Evolutionary conservation across 37 sponge, comb jelly and placozoan genomes (phyloP).

Genomic region (Theonella swinhoei): DNA sequence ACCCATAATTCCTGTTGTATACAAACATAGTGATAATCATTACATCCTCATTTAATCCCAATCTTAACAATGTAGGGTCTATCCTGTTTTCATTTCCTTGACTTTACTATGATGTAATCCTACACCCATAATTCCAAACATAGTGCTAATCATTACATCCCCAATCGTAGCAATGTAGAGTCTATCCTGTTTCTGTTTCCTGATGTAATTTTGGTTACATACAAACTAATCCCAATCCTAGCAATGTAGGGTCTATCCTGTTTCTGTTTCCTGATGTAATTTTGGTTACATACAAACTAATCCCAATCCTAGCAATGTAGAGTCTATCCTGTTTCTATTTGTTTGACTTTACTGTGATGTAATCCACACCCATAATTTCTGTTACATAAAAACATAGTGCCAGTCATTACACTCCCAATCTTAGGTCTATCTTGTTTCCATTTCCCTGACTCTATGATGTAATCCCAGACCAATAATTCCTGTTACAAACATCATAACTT

Average conservation of each 20-base stretch:
- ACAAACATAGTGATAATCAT: not conserved
- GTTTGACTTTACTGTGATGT: slow-evolving; percentile 32
- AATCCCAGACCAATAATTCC: slow-evolving; percentile 62
- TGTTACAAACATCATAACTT: not conserved
- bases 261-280: slow-evolving; percentile 23
- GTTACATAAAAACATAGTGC: not conserved
- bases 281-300: slow-evolving; percentile 3
- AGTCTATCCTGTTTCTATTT: slow-evolving; percentile 31
- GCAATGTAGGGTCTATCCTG: slow-evolving; percentile 66
- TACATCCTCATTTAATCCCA: slow-evolving; percentile 69
- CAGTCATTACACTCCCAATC: no score
- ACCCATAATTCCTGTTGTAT: slow-evolving; percentile 48
- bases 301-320: slow-evolving; percentile 66
- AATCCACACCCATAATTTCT: slow-evolving; percentile 67
- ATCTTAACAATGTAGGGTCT: slow-evolving; percentile 73
- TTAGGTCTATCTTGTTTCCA: slow-evolving; percentile 47
- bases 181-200: slow-evolving; percentile 12
- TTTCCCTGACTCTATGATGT: slow-evolving; percentile 19
- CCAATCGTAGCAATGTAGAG: slow-evolving; percentile 72
- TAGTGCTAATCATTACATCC: no score
- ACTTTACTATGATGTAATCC: slow-evolving; percentile 39
- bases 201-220: slow-evolving; percentile 29
- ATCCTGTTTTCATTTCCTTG: slow-evolving; percentile 16
- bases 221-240: slow-evolving; percentile 45
- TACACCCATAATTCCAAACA: slow-evolving; percentile 46